Percentiles rank a stretch among this genome's conserved stretches.
Evolutionary conservation across 2,888 invertebrate species (phyloP).

Genomic region (Microchrysa polita): DNA sequence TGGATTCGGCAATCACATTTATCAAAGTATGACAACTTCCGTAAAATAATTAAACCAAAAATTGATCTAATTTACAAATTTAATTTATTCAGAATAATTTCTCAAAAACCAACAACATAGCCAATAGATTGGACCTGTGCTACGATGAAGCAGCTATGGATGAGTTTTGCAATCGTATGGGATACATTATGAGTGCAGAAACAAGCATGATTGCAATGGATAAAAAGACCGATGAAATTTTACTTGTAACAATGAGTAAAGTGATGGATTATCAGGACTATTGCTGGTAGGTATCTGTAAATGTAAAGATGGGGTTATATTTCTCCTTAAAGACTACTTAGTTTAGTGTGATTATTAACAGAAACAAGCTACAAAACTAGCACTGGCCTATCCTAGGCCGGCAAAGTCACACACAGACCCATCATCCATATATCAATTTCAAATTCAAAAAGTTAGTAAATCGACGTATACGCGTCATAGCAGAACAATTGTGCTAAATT

Average conservation of each 20-base stretch:
- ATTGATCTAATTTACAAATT: not conserved
- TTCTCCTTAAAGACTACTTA: no score
- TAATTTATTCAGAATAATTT: not conserved
- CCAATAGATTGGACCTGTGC: not conserved
- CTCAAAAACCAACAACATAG: conserved; percentile 5
- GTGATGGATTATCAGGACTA: conserved; percentile 30
- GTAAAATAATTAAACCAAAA: not conserved
- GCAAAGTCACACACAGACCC: no score
- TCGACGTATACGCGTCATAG: no score
- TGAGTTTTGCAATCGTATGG: conserved; percentile 6
- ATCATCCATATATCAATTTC: no score
- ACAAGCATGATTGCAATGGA: conserved; percentile 1
- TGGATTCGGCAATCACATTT: conserved; percentile 6
- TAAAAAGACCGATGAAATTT: conserved; percentile 15
- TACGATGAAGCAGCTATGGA: not conserved
- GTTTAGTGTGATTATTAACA: no score
- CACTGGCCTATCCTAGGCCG: no score
- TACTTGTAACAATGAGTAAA: conserved; percentile 11
- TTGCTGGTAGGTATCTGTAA: conserved; percentile 10
- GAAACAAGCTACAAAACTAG: no score
- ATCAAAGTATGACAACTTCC: not conserved
- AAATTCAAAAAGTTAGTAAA: no score
- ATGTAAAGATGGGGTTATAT: no score
- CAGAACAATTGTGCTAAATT: no score
- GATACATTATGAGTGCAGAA: conserved; percentile 22